Evolutionary conservation across 2,888 invertebrate species (phyloP).

Genomic region (Sarcophaga rosellei): DNA sequence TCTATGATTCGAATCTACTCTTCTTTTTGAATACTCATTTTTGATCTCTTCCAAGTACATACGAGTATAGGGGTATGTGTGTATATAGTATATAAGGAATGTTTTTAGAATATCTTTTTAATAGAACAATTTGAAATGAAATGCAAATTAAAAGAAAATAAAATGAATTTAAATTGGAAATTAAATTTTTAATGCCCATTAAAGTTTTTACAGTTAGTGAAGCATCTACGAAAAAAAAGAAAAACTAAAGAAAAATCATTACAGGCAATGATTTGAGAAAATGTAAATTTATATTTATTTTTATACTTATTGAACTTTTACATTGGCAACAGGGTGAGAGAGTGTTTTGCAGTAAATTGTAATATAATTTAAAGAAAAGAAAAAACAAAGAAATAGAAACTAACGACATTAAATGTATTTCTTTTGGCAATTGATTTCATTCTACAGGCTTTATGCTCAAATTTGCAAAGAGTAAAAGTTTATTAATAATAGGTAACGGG

Average conservation of each 20-base stretch:
- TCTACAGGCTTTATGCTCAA: background rate
- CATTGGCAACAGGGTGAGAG: background rate
- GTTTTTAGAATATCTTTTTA: too few species aligned
- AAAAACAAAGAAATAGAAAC: background rate
- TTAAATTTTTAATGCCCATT: background rate
- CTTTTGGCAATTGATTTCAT: conserved; percentile 30
- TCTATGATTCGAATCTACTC: too few species aligned
- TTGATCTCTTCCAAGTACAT: too few species aligned
- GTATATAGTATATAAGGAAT: too few species aligned
- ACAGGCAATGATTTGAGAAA: conserved; percentile 7
- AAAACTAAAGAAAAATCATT: conserved; percentile 3
- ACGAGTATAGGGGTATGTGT: too few species aligned
- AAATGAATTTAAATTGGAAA: background rate
- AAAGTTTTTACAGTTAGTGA: background rate
- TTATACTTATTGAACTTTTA: background rate
- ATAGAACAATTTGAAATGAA: too few species aligned
- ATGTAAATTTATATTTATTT: conserved; percentile 15
- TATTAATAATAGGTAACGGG: too few species aligned
- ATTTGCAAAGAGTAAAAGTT: too few species aligned
- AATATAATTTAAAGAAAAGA: conserved; percentile 30
- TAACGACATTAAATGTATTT: conserved; percentile 10
- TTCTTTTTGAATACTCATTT: too few species aligned
- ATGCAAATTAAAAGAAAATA: too few species aligned
- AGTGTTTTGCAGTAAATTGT: conserved; percentile 33
- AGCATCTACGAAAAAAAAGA: too few species aligned